phyloP scores from a whole-genome alignment of 2,888 invertebrate species.

The Lycocerus yunnanus region DNA sequence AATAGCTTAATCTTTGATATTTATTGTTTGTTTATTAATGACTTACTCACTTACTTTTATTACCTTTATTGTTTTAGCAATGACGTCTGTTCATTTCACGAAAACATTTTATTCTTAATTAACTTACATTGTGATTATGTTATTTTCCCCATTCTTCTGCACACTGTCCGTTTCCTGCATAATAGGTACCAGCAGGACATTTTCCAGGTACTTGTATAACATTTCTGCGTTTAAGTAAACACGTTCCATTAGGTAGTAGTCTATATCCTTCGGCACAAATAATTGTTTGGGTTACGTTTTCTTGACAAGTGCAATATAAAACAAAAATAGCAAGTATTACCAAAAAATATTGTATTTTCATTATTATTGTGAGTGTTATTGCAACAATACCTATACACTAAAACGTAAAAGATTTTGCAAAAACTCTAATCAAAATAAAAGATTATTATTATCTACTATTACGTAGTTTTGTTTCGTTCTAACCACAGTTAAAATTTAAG shows the following conservation, averaged over 20 bases:
- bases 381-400: neutral
- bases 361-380: neutral
- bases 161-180: slow-evolving; percentile 12
- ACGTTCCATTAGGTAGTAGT: neutral
- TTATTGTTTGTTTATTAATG: neutral
- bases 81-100: neutral
- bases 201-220: slow-evolving; percentile 3
- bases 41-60: neutral
- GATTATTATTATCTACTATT: neutral
- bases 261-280: neutral
- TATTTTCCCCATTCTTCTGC: neutral
- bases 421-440: neutral
- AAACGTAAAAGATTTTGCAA: neutral
- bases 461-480: neutral
- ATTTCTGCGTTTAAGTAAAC: neutral
- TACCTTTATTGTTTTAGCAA: neutral
- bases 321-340: neutral
- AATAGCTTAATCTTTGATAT: neutral
- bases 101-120: neutral
- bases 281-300: neutral
- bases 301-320: neutral
- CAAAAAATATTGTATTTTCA: neutral
- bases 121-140: neutral
- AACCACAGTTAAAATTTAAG: neutral
- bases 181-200: slow-evolving; percentile 8